Evolutionary conservation across 2,888 invertebrate genomes (phyloP), one percentile per base, ranked within the genome.

Genomic region (Tanaodytes sp.): DNA sequence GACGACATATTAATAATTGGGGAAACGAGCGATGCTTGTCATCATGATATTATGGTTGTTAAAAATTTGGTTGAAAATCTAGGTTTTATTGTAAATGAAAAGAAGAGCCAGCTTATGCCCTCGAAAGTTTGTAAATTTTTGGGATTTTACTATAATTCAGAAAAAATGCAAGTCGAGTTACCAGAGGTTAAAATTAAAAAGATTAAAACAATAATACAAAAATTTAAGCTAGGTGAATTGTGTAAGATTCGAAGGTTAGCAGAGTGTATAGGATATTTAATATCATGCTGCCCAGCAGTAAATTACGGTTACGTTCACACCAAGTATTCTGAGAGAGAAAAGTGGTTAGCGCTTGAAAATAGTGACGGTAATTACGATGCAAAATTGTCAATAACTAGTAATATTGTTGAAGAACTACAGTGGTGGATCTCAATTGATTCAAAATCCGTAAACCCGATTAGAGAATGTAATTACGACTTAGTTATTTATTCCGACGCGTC

Each of bases 221-320:
- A 40, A 49, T 64, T 64, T 49, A 39, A 42, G 39, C 3, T 33
- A 12, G 11, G 43, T n/a, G 8, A 30, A 2, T n/a, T 20, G 4
- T 49, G 39, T 49, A 42, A 36, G 37, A 64, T 65, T 6, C 37
- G 31, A 37, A 0, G 9, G 2, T 51, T 65, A 11, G 58, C 58
- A 5, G 40, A 58, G 37, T n/a, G n/a, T n/a, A n/a, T n/a, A n/a
- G n/a, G n/a, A n/a, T n/a, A n/a, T n/a, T n/a, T n/a, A n/a, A n/a
- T 27, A 9, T 27, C 27, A 4, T 27, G 27, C 27, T 27, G 9
- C 9, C 27, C 27, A 27, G 27, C 27, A 27, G 27, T 27, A 9
- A 27, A 6, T 27, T 27, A 9, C 5, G 9, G 9, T 6, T 27
- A 27, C 27, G 27, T 27, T 27, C 9, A 6, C 9, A 27, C 9